Conservation (phyloP, 2,797 vertebrate genomes). For the Parambassis ranga region DNA sequence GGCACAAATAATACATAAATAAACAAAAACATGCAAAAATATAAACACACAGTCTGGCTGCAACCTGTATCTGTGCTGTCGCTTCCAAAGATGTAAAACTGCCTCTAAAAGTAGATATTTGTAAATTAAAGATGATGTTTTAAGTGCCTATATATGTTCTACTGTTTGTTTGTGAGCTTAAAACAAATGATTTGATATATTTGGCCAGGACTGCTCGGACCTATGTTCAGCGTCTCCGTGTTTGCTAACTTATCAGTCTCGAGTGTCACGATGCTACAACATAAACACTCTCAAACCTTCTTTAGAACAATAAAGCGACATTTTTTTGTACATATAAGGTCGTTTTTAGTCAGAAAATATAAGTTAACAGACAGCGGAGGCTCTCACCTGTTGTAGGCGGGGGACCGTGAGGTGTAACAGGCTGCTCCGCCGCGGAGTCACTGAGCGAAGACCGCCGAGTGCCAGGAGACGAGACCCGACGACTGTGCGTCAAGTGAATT, state of each 20-base stretch:
- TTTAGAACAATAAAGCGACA: background rate
- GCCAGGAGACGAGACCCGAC: constrained; percentile 1
- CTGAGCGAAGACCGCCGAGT: constrained; percentile 1
- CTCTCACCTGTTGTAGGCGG: constrained; percentile 41
- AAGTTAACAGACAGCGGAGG: background rate
- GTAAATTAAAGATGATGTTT: no score
- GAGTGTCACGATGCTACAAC: constrained; percentile 9
- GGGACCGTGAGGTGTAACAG: background rate
- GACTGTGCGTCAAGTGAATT: background rate
- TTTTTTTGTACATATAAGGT: accelerated
- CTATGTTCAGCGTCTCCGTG: background rate
- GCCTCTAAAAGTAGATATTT: no score
- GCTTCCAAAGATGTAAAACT: no score
- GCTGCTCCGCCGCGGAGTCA: background rate
- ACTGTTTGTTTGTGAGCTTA: no score
- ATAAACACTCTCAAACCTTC: background rate
- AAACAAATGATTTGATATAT: no score
- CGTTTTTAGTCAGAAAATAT: background rate
- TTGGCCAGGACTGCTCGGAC: background rate
- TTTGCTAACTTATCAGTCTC: constrained; percentile 8
- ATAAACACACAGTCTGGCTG: no score
- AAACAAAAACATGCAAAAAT: background rate
- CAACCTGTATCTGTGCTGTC: background rate
- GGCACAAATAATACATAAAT: background rate
- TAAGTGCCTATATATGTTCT: no score